Percentiles rank a stretch among this genome's conserved stretches.
Conservation (phyloP, 1,140 invertebrate species). For the Brachionus calyciflorus region DNA sequence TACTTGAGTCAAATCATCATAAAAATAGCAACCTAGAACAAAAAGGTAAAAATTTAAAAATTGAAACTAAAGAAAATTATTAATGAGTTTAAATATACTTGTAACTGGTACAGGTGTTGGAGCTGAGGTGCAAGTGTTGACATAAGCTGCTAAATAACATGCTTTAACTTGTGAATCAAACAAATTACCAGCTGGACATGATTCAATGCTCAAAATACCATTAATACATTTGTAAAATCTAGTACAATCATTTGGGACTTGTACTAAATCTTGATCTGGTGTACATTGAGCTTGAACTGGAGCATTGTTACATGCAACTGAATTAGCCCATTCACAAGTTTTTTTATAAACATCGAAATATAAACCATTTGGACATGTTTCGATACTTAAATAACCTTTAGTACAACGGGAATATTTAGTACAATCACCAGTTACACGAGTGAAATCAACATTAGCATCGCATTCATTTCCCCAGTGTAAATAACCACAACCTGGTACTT, state of each 20-base stretch:
- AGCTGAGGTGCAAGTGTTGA: background rate
- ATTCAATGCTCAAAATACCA: too few species aligned
- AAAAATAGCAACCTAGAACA: background rate
- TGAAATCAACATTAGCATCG: background rate
- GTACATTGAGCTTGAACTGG: too few species aligned
- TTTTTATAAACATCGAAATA: background rate
- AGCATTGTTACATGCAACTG: background rate
- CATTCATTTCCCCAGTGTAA: too few species aligned
- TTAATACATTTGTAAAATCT: too few species aligned
- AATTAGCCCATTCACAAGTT: background rate
- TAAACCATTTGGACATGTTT: background rate
- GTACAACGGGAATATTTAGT: background rate
- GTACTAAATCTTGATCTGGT: too few species aligned
- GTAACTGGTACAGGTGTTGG: background rate
- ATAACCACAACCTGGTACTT: background rate
- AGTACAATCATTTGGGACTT: too few species aligned
- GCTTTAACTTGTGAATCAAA: background rate
- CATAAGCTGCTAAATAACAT: background rate
- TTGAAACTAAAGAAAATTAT: background rate
- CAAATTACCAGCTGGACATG: background rate
- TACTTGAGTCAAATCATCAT: slow-evolving; percentile 13
- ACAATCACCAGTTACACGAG: background rate
- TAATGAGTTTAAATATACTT: background rate
- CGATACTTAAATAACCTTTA: background rate
- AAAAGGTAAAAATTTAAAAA: too few species aligned